Evolutionary conservation across 2,797 vertebrate species (phyloP).

Genomic region (Acanthopagrus latus): DNA sequence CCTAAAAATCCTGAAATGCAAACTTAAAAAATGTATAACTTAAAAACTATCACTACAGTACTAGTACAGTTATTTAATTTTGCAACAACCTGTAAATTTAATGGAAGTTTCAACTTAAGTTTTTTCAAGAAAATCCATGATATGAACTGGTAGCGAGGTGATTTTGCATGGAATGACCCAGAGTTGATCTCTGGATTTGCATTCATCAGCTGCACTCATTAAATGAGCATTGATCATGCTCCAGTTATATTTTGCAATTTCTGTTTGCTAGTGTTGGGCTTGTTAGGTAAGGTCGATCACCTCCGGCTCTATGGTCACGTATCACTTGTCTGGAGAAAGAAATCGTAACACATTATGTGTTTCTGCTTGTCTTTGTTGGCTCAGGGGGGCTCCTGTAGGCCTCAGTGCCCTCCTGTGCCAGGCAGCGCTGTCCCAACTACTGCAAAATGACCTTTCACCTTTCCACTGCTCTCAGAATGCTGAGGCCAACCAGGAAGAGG

Average conservation of each 20-base stretch:
- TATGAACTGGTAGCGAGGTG: no score
- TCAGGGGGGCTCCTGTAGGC: slow-evolving; percentile 82
- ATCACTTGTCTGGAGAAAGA: not conserved
- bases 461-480: slow-evolving; percentile 81
- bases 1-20: no score
- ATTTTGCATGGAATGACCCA: no score
- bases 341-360: not conserved
- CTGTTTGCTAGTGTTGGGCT: not conserved
- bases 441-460: slow-evolving; percentile 86
- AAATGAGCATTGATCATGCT: not conserved
- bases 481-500: slow-evolving; percentile 72
- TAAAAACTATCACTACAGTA: no score
- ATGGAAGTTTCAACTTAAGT: no score
- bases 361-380: slow-evolving; percentile 22
- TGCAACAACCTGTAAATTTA: no score
- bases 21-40: no score
- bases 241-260: not conserved
- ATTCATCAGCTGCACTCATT: not conserved
- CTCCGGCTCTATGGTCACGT: not conserved
- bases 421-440: slow-evolving; percentile 84
- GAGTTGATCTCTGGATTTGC: not conserved
- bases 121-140: no score
- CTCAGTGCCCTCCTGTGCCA: slow-evolving; percentile 86
- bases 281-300: not conserved
- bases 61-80: no score